These are phyloP conservation scores for Mellivora capensis DNA, from an alignment of 2,113 vertebrate species.

Conservation along the genomic window DNA sequence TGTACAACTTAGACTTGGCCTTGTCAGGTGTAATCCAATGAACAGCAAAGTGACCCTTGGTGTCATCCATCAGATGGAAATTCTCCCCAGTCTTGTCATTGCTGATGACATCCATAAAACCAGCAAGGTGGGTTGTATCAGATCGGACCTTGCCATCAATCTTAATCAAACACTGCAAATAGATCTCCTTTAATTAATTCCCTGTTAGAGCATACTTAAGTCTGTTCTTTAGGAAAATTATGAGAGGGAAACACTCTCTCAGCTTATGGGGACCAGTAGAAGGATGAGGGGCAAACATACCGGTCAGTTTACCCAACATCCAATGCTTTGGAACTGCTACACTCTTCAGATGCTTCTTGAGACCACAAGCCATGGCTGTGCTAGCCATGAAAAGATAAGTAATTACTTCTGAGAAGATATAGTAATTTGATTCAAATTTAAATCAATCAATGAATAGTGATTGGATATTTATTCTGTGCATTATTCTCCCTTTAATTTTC, in stretches of 20 bases:
- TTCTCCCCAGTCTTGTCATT: background rate
- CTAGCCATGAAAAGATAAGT: background rate
- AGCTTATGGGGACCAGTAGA: background rate
- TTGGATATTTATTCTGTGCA: background rate
- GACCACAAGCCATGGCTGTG: background rate
- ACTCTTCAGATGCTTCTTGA: background rate
- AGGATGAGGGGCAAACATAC: background rate
- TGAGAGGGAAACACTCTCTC: background rate
- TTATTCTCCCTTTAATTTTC: background rate
- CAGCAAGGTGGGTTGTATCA: background rate
- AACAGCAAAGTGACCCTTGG: background rate
- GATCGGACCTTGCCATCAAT: background rate
- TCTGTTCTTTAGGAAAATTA: background rate
- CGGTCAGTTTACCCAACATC: background rate
- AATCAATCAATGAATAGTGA: background rate
- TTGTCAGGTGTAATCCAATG: background rate
- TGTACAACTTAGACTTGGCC: background rate
- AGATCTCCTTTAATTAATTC: background rate
- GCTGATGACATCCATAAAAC: background rate
- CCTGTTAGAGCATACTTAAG: background rate
- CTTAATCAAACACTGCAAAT: background rate
- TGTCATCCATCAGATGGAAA: background rate
- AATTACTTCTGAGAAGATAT: background rate
- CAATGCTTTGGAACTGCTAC: background rate
- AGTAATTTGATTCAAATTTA: background rate